Evolutionary conservation across 2,113 vertebrate species (phyloP), one percentile per base, ranked within the genome.

Genomic region (Numenius arquata): DNA sequence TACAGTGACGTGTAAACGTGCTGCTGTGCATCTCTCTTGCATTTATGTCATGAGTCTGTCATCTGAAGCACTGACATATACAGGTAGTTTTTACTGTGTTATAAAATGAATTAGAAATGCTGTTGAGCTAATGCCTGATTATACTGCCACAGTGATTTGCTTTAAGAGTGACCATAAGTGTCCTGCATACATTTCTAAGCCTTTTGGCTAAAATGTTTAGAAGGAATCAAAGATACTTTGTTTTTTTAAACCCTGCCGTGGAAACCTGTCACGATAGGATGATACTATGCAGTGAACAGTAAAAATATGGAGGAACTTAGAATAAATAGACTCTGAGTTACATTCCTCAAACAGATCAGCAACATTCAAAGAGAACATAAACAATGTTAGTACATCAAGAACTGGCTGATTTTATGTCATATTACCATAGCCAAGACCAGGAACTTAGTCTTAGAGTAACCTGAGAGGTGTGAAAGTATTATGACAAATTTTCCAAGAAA

Each of bases 111-210:
- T 71, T 87, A 79, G 91, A 91, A 61, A 38, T 62, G 62, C 53
- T 88, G 48, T 85, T 95, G 94, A 94, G 30, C 77, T 82, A 61
- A 75, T 79, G 52, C 62, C 89, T 93, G 41, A 61, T 91, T 80
- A 85, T 65, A 56, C 53, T 75, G 43, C 58, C 74, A 72, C 43
- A 56, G 58, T 30, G 84, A 10, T 79, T 89, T 95, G 80, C 70
- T 87, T 74, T 56, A 48, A 77, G 85, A 92, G 36, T 78, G 56
- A 81, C 70, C n/a, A 65, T 38, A 65, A 85, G 59, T n/a, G 55
- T n/a, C 23, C 1, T 53, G 45, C 17, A 12, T 18, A 26, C 52
- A 23, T 32, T 82, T 76, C 43, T 72, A 47, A 93, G 15, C 40
- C 38, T 88, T 75, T 45, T 63, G 45, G 65, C 62, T 67, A 53